Percentiles rank a stretch among this genome's conserved stretches.
These are phyloP conservation scores for Paedocypris micromegethes DNA, from an alignment of 2,797 vertebrate genomes.

Conservation along the genomic window DNA sequence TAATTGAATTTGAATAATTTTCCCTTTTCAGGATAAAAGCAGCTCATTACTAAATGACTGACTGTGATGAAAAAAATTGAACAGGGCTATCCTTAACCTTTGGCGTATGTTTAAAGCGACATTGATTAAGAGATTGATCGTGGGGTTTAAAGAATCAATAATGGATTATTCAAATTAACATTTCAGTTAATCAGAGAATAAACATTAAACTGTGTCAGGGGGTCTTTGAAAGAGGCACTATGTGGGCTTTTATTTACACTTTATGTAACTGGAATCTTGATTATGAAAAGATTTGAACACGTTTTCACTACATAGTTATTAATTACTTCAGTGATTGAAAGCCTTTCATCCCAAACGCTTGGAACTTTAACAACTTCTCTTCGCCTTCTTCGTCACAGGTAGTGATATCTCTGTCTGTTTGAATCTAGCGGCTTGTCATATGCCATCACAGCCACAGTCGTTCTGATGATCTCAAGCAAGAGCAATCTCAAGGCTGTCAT, in stretches of 20 bases:
- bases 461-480: neutral
- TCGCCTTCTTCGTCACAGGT: neutral
- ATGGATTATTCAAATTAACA: neutral
- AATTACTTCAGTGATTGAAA: slow-evolving; percentile 21
- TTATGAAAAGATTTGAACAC: slow-evolving; percentile 5
- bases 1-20: too few species aligned
- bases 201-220: neutral
- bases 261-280: slow-evolving; percentile 9
- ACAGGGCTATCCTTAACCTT: too few species aligned
- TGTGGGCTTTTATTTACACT: neutral
- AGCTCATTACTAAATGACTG: too few species aligned
- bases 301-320: slow-evolving; percentile 15
- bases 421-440: neutral
- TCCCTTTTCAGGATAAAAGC: too few species aligned
- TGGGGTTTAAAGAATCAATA: neutral
- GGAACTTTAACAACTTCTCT: slow-evolving; percentile 13
- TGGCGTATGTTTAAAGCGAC: neutral
- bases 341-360: slow-evolving; percentile 16
- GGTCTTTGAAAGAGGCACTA: neutral
- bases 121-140: slow-evolving; percentile 1
- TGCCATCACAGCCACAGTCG: neutral
- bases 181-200: slow-evolving; percentile 6
- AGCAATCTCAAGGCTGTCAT: neutral
- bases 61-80: too few species aligned
- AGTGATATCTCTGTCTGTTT: slow-evolving; percentile 1